Conservation (phyloP, 2,797 vertebrate species). For the Anguilla anguilla region DNA sequence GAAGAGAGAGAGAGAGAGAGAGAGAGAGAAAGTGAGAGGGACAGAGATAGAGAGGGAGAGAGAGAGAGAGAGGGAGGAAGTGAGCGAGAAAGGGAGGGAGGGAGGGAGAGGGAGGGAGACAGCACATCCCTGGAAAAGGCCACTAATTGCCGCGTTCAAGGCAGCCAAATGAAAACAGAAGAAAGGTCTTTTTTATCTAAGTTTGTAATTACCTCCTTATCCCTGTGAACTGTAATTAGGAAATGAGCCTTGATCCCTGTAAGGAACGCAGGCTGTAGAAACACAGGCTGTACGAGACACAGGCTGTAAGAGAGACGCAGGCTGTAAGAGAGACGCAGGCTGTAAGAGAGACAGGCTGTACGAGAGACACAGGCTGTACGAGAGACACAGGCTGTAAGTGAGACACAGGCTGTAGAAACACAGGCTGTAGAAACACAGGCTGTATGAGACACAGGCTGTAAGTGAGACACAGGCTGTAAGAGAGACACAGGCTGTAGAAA, state of each 20-base stretch:
- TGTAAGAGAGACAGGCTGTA: not conserved
- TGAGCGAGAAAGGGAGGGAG: constrained; percentile 35
- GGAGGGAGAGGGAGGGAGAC: constrained; percentile 51
- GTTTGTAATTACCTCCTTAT: constrained; percentile 77
- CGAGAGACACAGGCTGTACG: not conserved
- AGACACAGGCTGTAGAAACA: not conserved
- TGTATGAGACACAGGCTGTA: not conserved
- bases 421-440: not conserved
- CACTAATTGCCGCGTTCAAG: constrained; percentile 74
- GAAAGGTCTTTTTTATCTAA: constrained; percentile 69
- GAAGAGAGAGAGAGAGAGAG: not conserved
- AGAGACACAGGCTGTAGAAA: no score
- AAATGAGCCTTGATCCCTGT: constrained; percentile 70
- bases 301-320: not conserved
- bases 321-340: not conserved
- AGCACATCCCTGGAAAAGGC: constrained; percentile 62
- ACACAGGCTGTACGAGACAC: not conserved
- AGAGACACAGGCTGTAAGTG: not conserved
- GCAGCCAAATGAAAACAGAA: constrained; percentile 57
- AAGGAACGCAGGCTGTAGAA: not conserved
- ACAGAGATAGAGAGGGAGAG: constrained; percentile 34
- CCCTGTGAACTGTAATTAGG: constrained; percentile 69
- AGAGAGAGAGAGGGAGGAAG: constrained; percentile 28
- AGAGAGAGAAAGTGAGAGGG: constrained; percentile 29
- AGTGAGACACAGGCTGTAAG: no score